Evolutionary conservation across 2,888 invertebrate genomes (phyloP).

Genomic region (Trichacis sp.): DNA sequence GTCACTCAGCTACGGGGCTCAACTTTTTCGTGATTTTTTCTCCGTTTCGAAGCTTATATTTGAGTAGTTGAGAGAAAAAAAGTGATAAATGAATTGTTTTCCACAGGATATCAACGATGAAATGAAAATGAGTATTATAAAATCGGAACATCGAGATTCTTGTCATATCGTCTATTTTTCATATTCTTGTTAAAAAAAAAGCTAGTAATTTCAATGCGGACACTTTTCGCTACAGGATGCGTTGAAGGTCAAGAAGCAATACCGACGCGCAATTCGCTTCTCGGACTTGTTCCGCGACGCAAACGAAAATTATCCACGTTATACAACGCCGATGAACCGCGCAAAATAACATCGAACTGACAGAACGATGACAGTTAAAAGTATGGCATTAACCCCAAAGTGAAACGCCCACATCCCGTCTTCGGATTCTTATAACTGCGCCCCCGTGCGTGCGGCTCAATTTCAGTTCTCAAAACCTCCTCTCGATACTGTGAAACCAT

Average conservation of each 20-base stretch:
- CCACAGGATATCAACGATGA: background rate
- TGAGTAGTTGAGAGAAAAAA: too few relatives aligned
- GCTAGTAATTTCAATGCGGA: too few relatives aligned
- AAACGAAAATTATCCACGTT: slow-evolving; percentile 45
- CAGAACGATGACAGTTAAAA: slow-evolving; percentile 20
- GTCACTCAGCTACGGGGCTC: too few relatives aligned
- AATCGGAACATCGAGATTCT: background rate
- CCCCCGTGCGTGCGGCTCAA: background rate
- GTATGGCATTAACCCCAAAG: slow-evolving; percentile 47
- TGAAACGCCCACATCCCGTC: slow-evolving; percentile 62
- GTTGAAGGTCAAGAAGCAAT: slow-evolving; percentile 45
- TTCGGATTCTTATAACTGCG: slow-evolving; percentile 53
- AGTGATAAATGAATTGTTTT: too few relatives aligned
- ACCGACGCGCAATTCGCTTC: slow-evolving; percentile 29
- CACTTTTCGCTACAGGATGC: slow-evolving; percentile 45
- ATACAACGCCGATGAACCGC: slow-evolving; percentile 7
- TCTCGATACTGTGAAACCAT: background rate
- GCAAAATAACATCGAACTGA: slow-evolving; percentile 16
- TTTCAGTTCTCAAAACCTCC: background rate
- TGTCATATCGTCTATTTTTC: background rate
- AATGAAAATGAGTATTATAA: background rate
- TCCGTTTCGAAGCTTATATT: too few relatives aligned
- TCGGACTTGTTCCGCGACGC: slow-evolving; percentile 42
- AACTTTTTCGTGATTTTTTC: too few relatives aligned
- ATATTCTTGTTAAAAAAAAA: too few relatives aligned